phyloP scores from a whole-genome alignment of 1,140 invertebrate species.

The Elysia chlorotica region DNA sequence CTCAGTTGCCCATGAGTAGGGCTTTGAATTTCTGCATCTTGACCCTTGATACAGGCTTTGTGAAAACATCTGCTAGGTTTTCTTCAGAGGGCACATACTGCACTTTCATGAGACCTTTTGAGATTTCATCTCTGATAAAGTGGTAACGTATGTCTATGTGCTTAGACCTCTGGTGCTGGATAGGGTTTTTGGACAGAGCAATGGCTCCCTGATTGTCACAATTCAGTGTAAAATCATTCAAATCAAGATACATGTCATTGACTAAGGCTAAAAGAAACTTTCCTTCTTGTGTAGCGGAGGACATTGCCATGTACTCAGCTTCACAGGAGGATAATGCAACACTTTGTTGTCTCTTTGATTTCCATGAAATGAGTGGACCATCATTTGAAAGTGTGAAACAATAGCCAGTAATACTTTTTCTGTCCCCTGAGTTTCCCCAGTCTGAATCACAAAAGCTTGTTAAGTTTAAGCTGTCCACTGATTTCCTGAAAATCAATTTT shows the following conservation, averaged over 20 bases:
- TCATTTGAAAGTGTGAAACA: not conserved
- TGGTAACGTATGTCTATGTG: not conserved
- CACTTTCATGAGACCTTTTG: not conserved
- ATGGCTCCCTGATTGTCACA: constrained; percentile 1
- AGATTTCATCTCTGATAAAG: not conserved
- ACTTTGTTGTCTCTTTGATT: not conserved
- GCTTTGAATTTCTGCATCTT: not conserved
- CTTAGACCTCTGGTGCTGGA: not conserved
- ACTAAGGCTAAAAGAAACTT: not conserved
- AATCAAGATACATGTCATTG: not conserved
- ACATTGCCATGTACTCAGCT: not conserved
- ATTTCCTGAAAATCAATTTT: not conserved
- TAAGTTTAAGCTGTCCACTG: not conserved
- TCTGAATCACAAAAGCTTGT: not conserved
- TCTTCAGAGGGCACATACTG: not conserved
- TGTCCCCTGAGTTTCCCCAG: not conserved
- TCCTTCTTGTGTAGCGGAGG: not conserved
- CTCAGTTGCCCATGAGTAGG: not conserved
- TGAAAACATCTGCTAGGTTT: constrained; percentile 4
- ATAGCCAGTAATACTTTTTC: not conserved
- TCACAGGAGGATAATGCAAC: not conserved
- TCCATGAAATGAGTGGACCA: not conserved
- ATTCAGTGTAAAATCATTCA: not conserved
- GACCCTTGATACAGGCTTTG: not conserved
- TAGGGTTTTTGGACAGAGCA: not conserved